These are phyloP conservation scores for Hydrocynus forskahlii DNA, from an alignment of 2,797 vertebrate genomes.

Conservation along the genomic window DNA sequence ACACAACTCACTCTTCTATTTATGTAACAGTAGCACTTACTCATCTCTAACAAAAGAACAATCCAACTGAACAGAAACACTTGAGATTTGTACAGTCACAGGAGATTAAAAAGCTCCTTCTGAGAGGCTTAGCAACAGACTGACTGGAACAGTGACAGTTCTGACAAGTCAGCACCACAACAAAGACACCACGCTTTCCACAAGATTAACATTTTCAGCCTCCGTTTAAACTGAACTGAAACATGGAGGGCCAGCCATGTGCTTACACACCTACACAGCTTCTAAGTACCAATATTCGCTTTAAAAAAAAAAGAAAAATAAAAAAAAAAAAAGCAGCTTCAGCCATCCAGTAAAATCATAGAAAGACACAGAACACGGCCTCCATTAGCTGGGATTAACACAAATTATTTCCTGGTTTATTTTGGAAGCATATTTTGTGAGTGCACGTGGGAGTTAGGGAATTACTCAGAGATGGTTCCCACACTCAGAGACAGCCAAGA, in stretches of 20 bases:
- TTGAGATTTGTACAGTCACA: not conserved
- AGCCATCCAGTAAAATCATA: not conserved
- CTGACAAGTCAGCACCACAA: not conserved
- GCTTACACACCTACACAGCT: not conserved
- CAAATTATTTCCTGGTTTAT: conserved; percentile 11
- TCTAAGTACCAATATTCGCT: not conserved
- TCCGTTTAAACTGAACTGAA: not conserved
- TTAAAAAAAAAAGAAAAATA: too few species aligned
- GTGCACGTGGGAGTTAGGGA: not conserved
- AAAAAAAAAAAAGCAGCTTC: conserved; percentile 1
- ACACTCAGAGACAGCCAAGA: not conserved
- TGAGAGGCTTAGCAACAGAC: not conserved
- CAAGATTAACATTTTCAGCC: not conserved
- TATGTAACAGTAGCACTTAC: conserved; percentile 15
- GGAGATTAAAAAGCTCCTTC: not conserved
- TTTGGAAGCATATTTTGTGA: conserved; percentile 11
- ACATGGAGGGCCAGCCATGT: not conserved
- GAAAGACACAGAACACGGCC: not conserved
- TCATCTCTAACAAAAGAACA: conserved; percentile 14
- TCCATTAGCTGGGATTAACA: not conserved
- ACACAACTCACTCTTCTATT: conserved; percentile 11
- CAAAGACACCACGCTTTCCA: not conserved
- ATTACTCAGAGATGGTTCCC: conserved; percentile 14
- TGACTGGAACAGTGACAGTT: conserved; percentile 1
- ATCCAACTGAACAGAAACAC: not conserved